phyloP scores from a whole-genome alignment of 2,113 vertebrate genomes.

The Clarias macrocephalus region DNA sequence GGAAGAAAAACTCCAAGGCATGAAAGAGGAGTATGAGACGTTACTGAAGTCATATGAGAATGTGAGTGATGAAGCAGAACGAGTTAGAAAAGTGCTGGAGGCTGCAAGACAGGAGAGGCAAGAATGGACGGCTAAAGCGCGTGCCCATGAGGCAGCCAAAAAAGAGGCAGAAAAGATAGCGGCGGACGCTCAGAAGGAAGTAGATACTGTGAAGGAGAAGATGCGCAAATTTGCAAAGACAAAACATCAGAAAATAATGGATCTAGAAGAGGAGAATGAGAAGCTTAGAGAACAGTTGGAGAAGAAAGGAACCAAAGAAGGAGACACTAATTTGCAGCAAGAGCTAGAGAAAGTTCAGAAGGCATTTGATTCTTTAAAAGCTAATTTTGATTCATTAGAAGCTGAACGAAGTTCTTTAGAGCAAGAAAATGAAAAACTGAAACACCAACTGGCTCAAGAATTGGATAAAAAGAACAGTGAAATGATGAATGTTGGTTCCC shows the following conservation, averaged over 20 bases:
- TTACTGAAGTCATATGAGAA: constrained; percentile 95
- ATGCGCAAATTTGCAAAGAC: constrained; percentile 96
- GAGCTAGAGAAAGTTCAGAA: constrained; percentile 59
- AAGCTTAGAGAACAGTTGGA: constrained; percentile 71
- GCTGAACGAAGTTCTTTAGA: constrained; percentile 62
- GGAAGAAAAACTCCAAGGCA: constrained; percentile 79
- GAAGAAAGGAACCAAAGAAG: constrained; percentile 51
- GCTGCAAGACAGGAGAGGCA: constrained; percentile 86
- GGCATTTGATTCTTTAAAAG: constrained; percentile 60
- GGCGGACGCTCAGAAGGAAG: constrained; percentile 81
- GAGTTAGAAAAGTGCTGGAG: constrained; percentile 84
- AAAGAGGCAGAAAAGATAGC: constrained; percentile 79
- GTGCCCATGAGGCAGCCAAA: constrained; percentile 73
- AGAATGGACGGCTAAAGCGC: constrained; percentile 77
- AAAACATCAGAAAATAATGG: constrained; percentile 94
- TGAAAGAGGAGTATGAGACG: constrained; percentile 92
- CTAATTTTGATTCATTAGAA: constrained; percentile 56
- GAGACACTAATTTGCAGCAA: constrained; percentile 60
- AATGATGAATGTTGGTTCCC: constrained; percentile 26
- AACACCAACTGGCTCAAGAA: constrained; percentile 63
- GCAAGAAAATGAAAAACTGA: constrained; percentile 64
- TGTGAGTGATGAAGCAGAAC: constrained; percentile 86
- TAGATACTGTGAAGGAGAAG: constrained; percentile 88
- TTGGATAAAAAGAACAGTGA: constrained; percentile 55
- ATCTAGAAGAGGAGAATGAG: constrained; percentile 94